phyloP scores from a whole-genome alignment of 2,797 vertebrate species.

The Gallirallus australis region DNA sequence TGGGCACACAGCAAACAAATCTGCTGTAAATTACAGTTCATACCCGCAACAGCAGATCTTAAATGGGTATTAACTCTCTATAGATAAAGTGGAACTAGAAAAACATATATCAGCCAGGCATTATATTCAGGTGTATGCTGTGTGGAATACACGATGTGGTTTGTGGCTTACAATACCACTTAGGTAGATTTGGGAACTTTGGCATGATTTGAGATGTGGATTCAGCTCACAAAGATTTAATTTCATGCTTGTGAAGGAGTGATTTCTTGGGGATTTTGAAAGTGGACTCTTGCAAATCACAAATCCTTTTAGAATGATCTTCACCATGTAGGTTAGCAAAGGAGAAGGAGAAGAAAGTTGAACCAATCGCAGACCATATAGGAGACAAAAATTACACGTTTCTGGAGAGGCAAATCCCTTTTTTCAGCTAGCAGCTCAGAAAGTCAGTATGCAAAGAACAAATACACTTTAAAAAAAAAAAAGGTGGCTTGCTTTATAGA shows the following conservation, averaged over 20 bases:
- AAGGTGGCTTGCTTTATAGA: background rate
- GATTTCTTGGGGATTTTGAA: background rate
- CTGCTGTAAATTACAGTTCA: background rate
- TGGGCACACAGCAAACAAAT: background rate
- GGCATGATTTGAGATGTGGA: background rate
- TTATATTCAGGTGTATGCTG: background rate
- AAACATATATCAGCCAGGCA: background rate
- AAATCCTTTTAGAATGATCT: background rate
- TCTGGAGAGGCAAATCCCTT: background rate
- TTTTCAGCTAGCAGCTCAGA: background rate
- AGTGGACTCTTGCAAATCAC: background rate
- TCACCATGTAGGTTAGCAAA: background rate
- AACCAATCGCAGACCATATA: background rate
- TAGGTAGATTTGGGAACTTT: background rate
- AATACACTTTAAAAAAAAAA: background rate
- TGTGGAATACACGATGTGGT: background rate
- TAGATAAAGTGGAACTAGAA: background rate
- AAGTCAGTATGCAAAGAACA: background rate
- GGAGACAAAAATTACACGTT: background rate
- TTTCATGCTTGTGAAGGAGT: background rate
- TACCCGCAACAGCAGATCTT: background rate
- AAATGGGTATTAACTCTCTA: background rate
- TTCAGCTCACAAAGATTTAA: background rate
- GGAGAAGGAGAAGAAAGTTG: background rate
- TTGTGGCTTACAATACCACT: background rate